Percentiles rank a stretch among this genome's conserved stretches.
phyloP scores from a whole-genome alignment of 2,888 invertebrate species.

The Suillia variegata region DNA sequence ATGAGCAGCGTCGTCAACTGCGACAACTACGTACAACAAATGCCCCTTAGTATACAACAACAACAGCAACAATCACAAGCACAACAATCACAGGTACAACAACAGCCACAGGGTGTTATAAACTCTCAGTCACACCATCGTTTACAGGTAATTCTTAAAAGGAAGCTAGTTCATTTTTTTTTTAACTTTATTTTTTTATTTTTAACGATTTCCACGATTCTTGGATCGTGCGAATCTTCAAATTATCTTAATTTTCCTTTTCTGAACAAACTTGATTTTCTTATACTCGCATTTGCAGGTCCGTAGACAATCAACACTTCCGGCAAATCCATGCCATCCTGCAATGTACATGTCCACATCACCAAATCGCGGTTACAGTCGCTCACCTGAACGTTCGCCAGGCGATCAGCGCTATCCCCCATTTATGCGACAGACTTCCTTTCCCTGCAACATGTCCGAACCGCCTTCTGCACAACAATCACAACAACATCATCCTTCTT shows the following conservation, averaged over 20 bases:
- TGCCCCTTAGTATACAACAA: slow-evolving; percentile 13
- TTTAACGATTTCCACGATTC: too few relatives aligned
- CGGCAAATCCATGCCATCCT: slow-evolving; percentile 53
- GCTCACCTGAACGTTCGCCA: slow-evolving; percentile 58
- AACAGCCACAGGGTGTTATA: slow-evolving; percentile 33
- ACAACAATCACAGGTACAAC: slow-evolving; percentile 23
- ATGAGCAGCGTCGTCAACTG: slow-evolving; percentile 46
- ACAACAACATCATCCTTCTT: slow-evolving; percentile 25
- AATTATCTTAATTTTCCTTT: background rate
- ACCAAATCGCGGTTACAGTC: slow-evolving; percentile 56
- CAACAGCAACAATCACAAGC: slow-evolving; percentile 26
- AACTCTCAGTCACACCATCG: slow-evolving; percentile 45
- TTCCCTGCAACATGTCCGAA: slow-evolving; percentile 48
- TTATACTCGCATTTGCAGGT: slow-evolving; percentile 34
- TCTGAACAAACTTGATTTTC: background rate
- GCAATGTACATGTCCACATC: slow-evolving; percentile 59
- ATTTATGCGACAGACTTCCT: slow-evolving; percentile 58
- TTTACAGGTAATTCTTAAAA: slow-evolving; percentile 34
- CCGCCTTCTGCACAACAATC: slow-evolving; percentile 41
- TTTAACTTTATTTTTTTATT: background rate
- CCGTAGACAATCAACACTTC: slow-evolving; percentile 59
- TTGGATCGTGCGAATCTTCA: too few relatives aligned
- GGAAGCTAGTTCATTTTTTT: background rate
- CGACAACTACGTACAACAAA: slow-evolving; percentile 42
- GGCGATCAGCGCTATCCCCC: slow-evolving; percentile 57